phyloP scores from a whole-genome alignment of 2,888 invertebrate species.

The Lepeophtheirus nordmannii region DNA sequence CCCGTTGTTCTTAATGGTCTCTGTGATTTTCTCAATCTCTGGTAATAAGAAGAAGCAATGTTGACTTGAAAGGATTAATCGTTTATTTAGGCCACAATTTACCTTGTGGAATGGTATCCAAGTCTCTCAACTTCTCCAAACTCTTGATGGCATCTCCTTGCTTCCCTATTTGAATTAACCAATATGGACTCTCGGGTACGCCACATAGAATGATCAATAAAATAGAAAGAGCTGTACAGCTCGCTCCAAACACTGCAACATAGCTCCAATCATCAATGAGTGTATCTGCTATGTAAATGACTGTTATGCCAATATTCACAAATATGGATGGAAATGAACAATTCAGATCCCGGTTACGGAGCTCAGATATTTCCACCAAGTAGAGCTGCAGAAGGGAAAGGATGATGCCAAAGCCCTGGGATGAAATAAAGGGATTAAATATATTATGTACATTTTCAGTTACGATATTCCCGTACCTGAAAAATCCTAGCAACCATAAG shows the following conservation, averaged over 20 bases:
- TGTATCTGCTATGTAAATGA: neutral
- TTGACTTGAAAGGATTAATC: too few species aligned
- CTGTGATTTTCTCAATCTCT: neutral
- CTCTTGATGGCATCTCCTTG: neutral
- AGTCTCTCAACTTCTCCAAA: neutral
- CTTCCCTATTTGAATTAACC: neutral
- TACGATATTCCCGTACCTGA: neutral
- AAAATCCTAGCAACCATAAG: neutral
- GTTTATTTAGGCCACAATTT: neutral
- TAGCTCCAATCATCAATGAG: neutral
- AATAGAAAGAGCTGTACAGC: neutral
- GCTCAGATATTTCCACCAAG: neutral
- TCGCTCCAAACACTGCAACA: neutral
- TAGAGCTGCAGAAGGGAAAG: neutral
- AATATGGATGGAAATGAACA: neutral
- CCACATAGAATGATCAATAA: neutral
- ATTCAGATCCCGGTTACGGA: neutral
- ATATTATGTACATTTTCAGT: too few species aligned
- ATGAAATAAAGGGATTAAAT: neutral
- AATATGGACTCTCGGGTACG: slow-evolving; percentile 8
- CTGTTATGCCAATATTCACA: neutral
- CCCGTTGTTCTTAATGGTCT: neutral
- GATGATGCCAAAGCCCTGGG: slow-evolving; percentile 10
- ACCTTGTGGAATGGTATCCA: neutral
- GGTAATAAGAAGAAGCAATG: neutral